These are phyloP conservation scores for Hypotaenidia philippensis DNA, from an alignment of 2,797 vertebrate genomes.

Conservation along the genomic window DNA sequence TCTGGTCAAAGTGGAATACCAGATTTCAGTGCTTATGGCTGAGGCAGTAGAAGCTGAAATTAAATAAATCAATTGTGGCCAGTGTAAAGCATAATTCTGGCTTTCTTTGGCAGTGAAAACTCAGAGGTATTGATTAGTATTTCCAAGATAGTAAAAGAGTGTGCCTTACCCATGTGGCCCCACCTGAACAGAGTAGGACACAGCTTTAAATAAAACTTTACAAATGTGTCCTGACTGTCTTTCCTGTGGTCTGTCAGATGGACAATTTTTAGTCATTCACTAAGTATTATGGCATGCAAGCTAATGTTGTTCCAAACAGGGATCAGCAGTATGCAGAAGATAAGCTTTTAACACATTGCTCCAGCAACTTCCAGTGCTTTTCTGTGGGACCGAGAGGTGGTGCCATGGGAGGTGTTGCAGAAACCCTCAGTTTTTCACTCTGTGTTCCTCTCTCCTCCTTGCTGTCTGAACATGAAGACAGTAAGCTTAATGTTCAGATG, in stretches of 20 bases:
- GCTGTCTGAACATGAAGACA: neutral
- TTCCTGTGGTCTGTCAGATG: neutral
- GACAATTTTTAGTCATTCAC: neutral
- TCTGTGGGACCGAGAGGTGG: neutral
- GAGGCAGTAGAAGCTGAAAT: neutral
- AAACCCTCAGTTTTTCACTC: rapidly evolving
- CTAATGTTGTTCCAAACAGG: neutral
- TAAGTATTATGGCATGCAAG: neutral
- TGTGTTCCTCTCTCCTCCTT: neutral
- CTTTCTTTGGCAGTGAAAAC: neutral
- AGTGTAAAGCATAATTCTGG: neutral
- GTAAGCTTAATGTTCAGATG: neutral
- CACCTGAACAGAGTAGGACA: neutral
- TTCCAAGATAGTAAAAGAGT: neutral
- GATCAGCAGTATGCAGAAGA: neutral
- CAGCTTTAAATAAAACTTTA: neutral
- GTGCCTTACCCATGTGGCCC: neutral
- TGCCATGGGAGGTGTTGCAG: neutral
- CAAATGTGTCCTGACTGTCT: neutral
- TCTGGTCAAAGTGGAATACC: neutral
- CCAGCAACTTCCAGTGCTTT: neutral
- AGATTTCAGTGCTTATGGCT: neutral
- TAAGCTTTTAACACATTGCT: neutral
- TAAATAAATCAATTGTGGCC: neutral
- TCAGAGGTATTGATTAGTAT: neutral